These are phyloP conservation scores for Philantomba maxwellii DNA, from an alignment of 2,113 vertebrate genomes.

Conservation along the genomic window DNA sequence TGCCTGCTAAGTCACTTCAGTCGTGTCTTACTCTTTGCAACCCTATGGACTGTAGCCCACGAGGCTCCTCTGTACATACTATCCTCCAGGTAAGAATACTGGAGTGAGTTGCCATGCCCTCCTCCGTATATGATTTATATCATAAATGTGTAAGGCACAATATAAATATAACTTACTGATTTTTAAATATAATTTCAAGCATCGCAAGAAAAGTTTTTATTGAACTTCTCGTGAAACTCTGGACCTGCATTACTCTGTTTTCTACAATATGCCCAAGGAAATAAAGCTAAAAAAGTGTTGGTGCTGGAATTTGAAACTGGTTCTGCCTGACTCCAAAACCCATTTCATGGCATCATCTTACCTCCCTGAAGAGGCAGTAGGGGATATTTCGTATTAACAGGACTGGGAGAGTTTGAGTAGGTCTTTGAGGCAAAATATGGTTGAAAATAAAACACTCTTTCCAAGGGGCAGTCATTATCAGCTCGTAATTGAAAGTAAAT, in stretches of 20 bases:
- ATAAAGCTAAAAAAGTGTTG: background rate
- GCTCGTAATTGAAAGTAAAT: constrained; percentile 9
- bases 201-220: background rate
- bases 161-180: background rate
- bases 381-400: background rate
- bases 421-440: background rate
- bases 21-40: background rate
- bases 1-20: background rate
- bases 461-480: background rate
- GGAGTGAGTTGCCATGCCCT: background rate
- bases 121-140: background rate
- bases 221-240: background rate
- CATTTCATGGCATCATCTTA: background rate
- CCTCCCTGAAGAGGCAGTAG: background rate
- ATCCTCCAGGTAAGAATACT: background rate
- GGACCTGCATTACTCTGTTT: background rate
- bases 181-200: background rate
- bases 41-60: background rate
- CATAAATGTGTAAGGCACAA: background rate
- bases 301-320: background rate
- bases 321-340: background rate
- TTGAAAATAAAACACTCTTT: constrained; percentile 21
- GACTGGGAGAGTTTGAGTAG: background rate
- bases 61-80: background rate
- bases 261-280: background rate